Conservation (phyloP, 2,888 invertebrate genomes). For the Dromius quadrimaculatus region DNA sequence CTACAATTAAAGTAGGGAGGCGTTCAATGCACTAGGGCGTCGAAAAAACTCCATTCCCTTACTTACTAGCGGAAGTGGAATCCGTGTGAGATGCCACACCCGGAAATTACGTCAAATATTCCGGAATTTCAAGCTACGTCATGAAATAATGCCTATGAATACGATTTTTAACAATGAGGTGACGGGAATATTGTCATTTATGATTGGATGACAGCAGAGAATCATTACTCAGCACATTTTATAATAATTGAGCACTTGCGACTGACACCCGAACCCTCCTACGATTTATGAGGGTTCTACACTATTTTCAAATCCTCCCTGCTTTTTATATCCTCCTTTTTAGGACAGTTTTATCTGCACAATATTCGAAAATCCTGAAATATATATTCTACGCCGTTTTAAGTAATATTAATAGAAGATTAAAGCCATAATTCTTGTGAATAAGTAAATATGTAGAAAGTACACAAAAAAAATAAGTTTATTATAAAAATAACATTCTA, state of each 20-base stretch:
- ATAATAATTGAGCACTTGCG: constrained; percentile 47
- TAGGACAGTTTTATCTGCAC: not conserved
- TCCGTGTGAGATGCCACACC: constrained; percentile 19
- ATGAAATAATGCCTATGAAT: constrained; percentile 11
- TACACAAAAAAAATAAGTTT: too few species aligned
- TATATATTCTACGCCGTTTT: constrained; percentile 4
- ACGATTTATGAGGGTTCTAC: constrained; percentile 41
- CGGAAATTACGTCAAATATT: constrained; percentile 25
- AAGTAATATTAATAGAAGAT: constrained; percentile 28
- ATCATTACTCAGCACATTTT: constrained; percentile 40
- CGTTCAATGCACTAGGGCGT: constrained; percentile 14
- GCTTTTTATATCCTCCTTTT: constrained; percentile 34
- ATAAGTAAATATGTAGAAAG: too few species aligned
- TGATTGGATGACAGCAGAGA: not conserved
- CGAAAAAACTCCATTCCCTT: constrained; percentile 3
- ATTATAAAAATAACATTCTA: too few species aligned
- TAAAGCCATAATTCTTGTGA: not conserved
- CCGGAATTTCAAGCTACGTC: constrained; percentile 10
- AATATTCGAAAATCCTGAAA: constrained; percentile 18
- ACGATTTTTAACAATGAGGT: not conserved
- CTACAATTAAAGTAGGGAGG: constrained; percentile 48
- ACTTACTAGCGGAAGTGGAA: constrained; percentile 20
- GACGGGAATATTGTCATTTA: constrained; percentile 11
- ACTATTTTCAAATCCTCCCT: constrained; percentile 9
- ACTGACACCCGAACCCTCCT: constrained; percentile 17